These are phyloP conservation scores for Phrixothrix hirtus DNA, from an alignment of 2,888 invertebrate genomes.

Conservation along the genomic window DNA sequence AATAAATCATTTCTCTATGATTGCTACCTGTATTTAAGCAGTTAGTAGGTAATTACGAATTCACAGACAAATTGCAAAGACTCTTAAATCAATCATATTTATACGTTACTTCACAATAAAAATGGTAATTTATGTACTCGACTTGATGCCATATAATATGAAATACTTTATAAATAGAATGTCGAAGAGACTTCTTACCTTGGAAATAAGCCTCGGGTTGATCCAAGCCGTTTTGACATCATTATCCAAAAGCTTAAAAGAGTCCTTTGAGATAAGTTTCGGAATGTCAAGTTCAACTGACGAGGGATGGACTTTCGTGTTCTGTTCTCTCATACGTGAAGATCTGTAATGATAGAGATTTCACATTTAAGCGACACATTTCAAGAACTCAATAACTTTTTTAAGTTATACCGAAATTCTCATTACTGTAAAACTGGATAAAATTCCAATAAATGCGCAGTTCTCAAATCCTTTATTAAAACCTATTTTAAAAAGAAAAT, in stretches of 20 bases:
- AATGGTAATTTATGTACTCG: no score
- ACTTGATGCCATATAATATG: no score
- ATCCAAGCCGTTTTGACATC: constrained; percentile 64
- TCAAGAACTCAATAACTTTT: no score
- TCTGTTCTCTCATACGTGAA: constrained; percentile 41
- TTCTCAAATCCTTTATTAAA: not conserved
- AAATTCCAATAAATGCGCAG: not conserved
- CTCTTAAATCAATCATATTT: no score
- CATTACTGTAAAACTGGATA: not conserved
- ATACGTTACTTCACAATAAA: no score
- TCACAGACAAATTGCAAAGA: constrained; percentile 9
- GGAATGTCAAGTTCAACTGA: constrained; percentile 45
- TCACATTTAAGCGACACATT: constrained; percentile 1
- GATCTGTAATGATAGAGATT: constrained; percentile 33
- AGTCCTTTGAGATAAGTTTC: constrained; percentile 57
- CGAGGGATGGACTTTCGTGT: constrained; percentile 39
- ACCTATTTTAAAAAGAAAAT: no score
- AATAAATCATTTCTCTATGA: constrained; percentile 40
- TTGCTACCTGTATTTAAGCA: constrained; percentile 23
- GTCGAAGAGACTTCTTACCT: constrained; percentile 50
- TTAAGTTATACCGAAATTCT: not conserved
- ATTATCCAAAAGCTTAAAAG: constrained; percentile 61
- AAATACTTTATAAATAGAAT: no score
- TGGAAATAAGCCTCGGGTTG: constrained; percentile 62
- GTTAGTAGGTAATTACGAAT: constrained; percentile 13